A percentile compares a stretch with the other conserved stretches of the same genome.
phyloP scores from a whole-genome alignment of 2,113 vertebrate genomes.

The Monarcha castaneiventris region DNA sequence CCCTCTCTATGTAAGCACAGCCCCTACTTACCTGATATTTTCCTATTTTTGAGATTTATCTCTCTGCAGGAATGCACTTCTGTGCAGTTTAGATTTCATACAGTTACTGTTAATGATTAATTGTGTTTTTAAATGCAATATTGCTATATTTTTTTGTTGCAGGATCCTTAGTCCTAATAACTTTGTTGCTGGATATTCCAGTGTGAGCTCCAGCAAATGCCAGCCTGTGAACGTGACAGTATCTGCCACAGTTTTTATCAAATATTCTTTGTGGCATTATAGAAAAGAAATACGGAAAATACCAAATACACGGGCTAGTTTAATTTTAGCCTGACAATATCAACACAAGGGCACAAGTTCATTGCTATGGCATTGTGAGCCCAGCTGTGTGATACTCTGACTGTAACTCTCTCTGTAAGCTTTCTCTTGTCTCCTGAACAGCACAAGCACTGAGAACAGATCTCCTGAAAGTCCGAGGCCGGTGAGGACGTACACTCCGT shows the following conservation, averaged over 20 bases:
- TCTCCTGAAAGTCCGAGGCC: constrained; percentile 46
- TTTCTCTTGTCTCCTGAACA: constrained; percentile 41
- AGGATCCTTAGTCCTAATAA: background rate
- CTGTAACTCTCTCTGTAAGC: background rate
- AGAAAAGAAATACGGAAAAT: background rate
- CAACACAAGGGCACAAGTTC: background rate
- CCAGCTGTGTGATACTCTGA: background rate
- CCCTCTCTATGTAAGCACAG: constrained; percentile 6
- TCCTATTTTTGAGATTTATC: background rate
- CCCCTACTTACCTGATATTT: constrained; percentile 17
- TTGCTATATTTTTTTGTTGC: background rate
- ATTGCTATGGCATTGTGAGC: background rate
- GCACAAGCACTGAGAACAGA: background rate
- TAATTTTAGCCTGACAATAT: background rate
- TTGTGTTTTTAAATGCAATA: background rate
- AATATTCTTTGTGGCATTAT: background rate
- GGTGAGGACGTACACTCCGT: constrained; percentile 78
- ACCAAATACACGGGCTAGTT: background rate
- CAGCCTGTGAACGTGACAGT: background rate
- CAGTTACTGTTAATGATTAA: background rate
- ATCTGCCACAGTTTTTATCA: background rate
- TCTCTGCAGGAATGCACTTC: background rate
- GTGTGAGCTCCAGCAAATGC: background rate
- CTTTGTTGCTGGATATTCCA: background rate
- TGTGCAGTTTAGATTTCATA: background rate